Conservation (phyloP, 2,888 invertebrate genomes). For the Drosophila anomelani region DNA sequence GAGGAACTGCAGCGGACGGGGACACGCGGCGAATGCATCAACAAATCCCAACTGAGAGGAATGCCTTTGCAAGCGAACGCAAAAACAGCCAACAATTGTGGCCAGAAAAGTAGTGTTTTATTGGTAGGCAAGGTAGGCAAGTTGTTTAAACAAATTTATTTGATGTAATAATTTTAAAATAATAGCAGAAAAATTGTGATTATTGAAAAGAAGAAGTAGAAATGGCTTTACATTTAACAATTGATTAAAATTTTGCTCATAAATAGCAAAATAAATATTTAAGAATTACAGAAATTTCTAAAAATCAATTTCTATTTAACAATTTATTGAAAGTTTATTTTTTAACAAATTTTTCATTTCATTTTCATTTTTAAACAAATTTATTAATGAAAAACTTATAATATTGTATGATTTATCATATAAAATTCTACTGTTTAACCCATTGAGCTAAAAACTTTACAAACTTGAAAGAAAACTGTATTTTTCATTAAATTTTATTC, state of each 20-base stretch:
- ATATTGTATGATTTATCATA: neutral
- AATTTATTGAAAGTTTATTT: no score
- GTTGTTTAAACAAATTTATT: neutral
- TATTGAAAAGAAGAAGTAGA: no score
- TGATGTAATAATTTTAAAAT: no score
- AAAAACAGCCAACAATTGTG: slow-evolving; percentile 15
- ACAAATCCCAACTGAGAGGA: slow-evolving; percentile 40
- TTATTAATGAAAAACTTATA: neutral
- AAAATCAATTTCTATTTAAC: no score
- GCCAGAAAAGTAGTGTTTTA: neutral
- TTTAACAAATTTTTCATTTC: no score
- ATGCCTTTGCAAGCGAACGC: slow-evolving; percentile 25
- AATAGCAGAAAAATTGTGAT: no score
- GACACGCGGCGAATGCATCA: slow-evolving; percentile 22
- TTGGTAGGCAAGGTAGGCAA: no score
- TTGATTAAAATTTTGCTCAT: no score
- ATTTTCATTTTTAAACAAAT: neutral
- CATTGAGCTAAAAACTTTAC: neutral
- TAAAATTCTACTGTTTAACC: neutral
- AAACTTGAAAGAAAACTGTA: neutral
- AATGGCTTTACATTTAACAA: no score
- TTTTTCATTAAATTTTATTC: neutral
- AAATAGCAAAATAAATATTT: no score
- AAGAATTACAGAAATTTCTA: no score
- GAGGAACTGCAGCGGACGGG: neutral